Evolutionary conservation across 2,888 invertebrate species (phyloP), one percentile per base, ranked within the genome.

Genomic region (Aspidiotus rigidus): DNA sequence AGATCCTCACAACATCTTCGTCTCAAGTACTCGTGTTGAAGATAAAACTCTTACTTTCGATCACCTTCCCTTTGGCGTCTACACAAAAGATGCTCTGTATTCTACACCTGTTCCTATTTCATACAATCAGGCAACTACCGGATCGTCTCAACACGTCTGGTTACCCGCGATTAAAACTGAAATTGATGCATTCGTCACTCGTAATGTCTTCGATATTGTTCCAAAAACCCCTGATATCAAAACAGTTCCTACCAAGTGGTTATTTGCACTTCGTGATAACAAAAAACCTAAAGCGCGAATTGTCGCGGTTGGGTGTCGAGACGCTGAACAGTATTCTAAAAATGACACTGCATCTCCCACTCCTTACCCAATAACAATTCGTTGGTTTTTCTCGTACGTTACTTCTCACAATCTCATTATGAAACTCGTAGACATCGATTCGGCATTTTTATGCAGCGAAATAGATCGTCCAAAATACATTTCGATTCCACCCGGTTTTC

Each of bases 391-490:
- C 15, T 9, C n/a, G 56, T 56, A 13, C 9, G n/a, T 15, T 10
- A 8, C 56, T 8, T 8, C 8, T 13, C 9, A 10, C 16, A 8
- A 15, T n/a, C 15, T 9, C 11, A 15, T 13, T 13, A 10, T 56
- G 9, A 8, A 10, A n/a, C 56, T 10, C 8, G 9, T 44, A 10
- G 49, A 44, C 11, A 8, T 44, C 8, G 11, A 8, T 44, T 10
- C 8, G 7, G 56, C 56, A 56, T 56, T 56, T n/a, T 56, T 56
- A 16, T 13, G 15, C 15, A n/a, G 56, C 7, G 10, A 56, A n/a
- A 56, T 56, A 13, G 16, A 56, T 56, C 56, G 56, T 15, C 11
- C 9, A 56, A 56, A 56, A 56, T 56, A 56, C 15, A 15, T 56
- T 8, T 8, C n/a, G n/a, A 56, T 56, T n/a, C 56, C 56, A 16